Percentiles rank a stretch among this genome's conserved stretches.
Evolutionary conservation across 2,888 invertebrate genomes (phyloP).

Genomic region (Polydrusus pterygomalis): DNA sequence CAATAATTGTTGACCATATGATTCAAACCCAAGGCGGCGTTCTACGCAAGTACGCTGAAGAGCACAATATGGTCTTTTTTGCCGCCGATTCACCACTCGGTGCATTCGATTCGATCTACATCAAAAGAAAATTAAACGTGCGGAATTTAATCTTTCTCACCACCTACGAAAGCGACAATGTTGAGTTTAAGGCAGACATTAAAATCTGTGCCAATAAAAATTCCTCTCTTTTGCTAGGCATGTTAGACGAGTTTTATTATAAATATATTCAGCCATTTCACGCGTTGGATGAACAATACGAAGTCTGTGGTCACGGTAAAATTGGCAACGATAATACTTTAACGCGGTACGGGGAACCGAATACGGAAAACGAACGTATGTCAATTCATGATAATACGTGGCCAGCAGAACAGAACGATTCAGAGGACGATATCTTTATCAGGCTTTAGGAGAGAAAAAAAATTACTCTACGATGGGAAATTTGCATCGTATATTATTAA

Average conservation of each 20-base stretch:
- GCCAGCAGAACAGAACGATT: no score
- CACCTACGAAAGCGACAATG: background rate
- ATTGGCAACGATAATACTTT: background rate
- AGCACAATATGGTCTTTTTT: no score
- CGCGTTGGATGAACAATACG: background rate
- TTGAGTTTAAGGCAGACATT: conserved; percentile 14
- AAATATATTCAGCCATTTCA: conserved; percentile 20
- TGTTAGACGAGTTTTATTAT: conserved; percentile 3
- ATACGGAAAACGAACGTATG: no score
- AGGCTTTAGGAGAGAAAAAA: no score
- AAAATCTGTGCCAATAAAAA: conserved; percentile 22
- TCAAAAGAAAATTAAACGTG: conserved; percentile 1
- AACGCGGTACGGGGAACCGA: background rate
- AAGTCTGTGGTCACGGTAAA: background rate
- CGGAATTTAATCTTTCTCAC: background rate
- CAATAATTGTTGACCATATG: background rate
- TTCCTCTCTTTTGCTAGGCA: conserved; percentile 8
- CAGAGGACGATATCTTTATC: no score
- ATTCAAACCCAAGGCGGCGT: background rate
- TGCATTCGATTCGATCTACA: background rate
- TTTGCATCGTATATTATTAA: no score
- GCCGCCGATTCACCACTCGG: background rate
- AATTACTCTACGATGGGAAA: no score
- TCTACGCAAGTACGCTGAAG: no score
- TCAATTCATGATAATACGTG: no score